Conservation (phyloP, 2,113 vertebrate genomes). For the Lampris megalopsis region DNA sequence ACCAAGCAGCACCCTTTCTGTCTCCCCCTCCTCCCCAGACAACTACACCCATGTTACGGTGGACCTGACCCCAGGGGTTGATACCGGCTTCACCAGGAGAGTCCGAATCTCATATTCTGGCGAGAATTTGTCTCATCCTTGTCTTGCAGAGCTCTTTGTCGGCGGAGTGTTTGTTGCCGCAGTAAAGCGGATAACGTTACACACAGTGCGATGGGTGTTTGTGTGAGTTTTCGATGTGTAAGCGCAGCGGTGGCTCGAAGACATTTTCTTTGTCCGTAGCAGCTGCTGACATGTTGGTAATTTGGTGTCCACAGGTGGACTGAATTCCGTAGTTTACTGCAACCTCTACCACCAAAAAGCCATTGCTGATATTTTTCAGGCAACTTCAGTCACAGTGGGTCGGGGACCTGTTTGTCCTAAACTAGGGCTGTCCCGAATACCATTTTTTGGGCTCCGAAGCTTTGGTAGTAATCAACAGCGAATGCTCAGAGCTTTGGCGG, state of each 20-base stretch:
- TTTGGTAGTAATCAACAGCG: no score
- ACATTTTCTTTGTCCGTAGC: neutral
- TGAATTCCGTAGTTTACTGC: conserved; percentile 44
- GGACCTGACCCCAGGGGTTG: conserved; percentile 69
- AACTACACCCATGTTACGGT: conserved; percentile 77
- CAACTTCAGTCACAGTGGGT: no score
- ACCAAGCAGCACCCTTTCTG: conserved; percentile 66
- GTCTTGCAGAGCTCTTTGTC: conserved; percentile 31
- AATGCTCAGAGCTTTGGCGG: no score
- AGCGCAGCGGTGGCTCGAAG: conserved; percentile 13
- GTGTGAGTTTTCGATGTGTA: conserved; percentile 24
- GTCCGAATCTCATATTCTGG: conserved; percentile 66
- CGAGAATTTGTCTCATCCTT: conserved; percentile 63
- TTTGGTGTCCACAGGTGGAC: neutral
- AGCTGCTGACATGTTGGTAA: conserved; percentile 14
- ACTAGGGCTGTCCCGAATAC: no score
- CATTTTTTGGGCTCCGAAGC: no score
- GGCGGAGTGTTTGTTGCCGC: conserved; percentile 14
- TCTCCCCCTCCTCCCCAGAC: conserved; percentile 33
- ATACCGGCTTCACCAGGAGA: conserved; percentile 58
- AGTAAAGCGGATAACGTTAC: conserved; percentile 40
- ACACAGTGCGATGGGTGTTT: conserved; percentile 30
- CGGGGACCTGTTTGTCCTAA: no score
- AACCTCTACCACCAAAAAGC: no score
- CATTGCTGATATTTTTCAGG: no score